Evolutionary conservation across 2,797 vertebrate species (phyloP), one percentile per base, ranked within the genome.

Genomic region (Parotocinclus haroldoi): DNA sequence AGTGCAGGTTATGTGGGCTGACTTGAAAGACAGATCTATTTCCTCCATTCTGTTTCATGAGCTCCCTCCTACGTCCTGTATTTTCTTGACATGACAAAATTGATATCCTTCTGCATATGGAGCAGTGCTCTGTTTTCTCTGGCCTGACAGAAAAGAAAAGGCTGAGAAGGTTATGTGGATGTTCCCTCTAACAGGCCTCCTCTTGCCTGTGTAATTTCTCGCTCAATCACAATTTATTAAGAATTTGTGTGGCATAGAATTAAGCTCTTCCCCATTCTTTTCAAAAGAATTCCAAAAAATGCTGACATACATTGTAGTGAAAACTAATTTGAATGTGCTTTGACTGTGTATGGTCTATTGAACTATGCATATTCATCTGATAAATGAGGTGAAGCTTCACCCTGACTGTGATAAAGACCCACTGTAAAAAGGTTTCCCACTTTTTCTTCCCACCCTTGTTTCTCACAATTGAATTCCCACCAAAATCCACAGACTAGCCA

Each of bases 91-190:
- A 82, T 85, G 87, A 87, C 85, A 84, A 81, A 83, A 79, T 81
- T 83, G 83, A 88, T 90, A 86, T 86, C 85, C 84, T 89, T 88
- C 82, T 85, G 86, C 86, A 89, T 87, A 90, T 83, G 84, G 85
- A 87, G 84, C 75, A 37, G 75, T 81, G 76, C 75, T 39, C 80
- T 88, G 82, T 89, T 88, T 90, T 87, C 83, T 88, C 85, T 89
- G 86, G 84, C 83, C 39, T 73, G 71, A 74, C 69, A 63, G 74
- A 9, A 65, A 79, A 78, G 74, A 9, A 58, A 68, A 79, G 78
- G 73, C 66, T 44, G 52, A 69, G 75, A 72, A 69, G 76, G 66
- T 69, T 64, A 71, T 72, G 69, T 63, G 67, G 79, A 82, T 65
- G 76, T 76, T 79, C 73, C 66, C 66, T 68, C 65, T 61, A 42